These are phyloP conservation scores for Cheirogaleus major DNA, from an alignment of 2,797 vertebrate genomes.

Conservation along the genomic window DNA sequence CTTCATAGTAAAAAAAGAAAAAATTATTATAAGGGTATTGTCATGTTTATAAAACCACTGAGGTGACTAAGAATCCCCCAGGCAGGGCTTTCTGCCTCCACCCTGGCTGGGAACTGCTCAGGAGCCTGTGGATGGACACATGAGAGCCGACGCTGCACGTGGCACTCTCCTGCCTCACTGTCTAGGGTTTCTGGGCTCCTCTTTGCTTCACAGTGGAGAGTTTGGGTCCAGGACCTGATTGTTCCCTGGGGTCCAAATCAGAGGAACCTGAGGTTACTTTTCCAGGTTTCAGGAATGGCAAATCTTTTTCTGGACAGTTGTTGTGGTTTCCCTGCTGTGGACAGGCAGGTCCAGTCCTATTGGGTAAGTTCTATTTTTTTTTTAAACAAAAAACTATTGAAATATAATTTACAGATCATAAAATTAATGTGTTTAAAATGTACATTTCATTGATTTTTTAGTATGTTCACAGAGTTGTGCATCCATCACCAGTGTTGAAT, in stretches of 20 bases:
- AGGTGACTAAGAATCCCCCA: background rate
- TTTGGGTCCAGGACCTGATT: background rate
- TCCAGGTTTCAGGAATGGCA: background rate
- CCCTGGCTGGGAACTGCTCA: background rate
- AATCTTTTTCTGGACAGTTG: background rate
- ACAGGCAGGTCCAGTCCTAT: background rate
- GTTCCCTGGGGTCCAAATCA: background rate
- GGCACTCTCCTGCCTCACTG: background rate
- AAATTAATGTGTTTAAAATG: background rate
- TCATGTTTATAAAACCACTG: background rate
- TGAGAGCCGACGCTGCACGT: rapidly evolving
- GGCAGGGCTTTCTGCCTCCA: background rate
- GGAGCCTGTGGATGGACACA: background rate
- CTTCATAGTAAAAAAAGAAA: background rate
- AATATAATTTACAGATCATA: background rate
- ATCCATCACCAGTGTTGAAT: background rate
- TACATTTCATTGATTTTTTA: background rate
- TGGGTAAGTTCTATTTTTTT: background rate
- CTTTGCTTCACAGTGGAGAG: background rate
- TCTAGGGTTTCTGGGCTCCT: background rate
- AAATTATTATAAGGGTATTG: background rate
- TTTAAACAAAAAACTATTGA: background rate
- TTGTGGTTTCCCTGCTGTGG: background rate
- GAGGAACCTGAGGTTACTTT: background rate
- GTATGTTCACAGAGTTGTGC: background rate